Evolutionary conservation across 2,113 vertebrate genomes (phyloP).

Genomic region (Ctenodactylus gundi): DNA sequence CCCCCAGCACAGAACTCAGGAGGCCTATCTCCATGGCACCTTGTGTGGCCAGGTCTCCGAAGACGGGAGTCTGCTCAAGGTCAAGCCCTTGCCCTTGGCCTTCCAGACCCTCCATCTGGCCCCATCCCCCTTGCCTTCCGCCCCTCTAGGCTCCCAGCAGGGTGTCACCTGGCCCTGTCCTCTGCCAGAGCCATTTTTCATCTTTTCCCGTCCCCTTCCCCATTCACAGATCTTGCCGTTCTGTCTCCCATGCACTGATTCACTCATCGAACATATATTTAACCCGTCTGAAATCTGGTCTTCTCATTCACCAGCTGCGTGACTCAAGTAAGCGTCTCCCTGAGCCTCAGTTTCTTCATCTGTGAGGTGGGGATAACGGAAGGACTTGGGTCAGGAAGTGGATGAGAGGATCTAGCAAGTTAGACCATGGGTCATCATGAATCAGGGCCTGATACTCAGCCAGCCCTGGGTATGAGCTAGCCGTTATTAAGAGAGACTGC

Average conservation of each 20-base stretch:
- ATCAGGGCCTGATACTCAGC: neutral
- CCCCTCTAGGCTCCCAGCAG: constrained; percentile 15
- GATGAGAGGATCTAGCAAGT: neutral
- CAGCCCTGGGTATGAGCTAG: neutral
- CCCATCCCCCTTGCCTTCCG: neutral
- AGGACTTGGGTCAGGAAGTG: neutral
- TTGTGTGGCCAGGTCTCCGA: constrained; percentile 23
- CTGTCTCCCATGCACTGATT: neutral
- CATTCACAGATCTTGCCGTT: neutral
- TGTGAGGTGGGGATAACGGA: neutral
- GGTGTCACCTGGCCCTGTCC: constrained; percentile 44
- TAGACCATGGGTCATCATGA: neutral
- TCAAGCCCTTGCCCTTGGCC: constrained; percentile 33
- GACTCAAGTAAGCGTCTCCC: neutral
- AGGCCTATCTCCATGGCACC: constrained; percentile 43
- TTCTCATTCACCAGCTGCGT: neutral
- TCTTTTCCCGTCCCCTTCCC: neutral
- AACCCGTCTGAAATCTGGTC: neutral
- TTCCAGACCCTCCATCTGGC: constrained; percentile 59
- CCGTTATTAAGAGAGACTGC: neutral
- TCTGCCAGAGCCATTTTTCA: constrained; percentile 18
- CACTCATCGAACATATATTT: neutral
- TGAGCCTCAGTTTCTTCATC: neutral
- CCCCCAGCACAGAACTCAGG: constrained; percentile 56
- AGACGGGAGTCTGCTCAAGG: neutral